Conservation (phyloP, 2,797 vertebrate genomes). For the Tapirus indicus region DNA sequence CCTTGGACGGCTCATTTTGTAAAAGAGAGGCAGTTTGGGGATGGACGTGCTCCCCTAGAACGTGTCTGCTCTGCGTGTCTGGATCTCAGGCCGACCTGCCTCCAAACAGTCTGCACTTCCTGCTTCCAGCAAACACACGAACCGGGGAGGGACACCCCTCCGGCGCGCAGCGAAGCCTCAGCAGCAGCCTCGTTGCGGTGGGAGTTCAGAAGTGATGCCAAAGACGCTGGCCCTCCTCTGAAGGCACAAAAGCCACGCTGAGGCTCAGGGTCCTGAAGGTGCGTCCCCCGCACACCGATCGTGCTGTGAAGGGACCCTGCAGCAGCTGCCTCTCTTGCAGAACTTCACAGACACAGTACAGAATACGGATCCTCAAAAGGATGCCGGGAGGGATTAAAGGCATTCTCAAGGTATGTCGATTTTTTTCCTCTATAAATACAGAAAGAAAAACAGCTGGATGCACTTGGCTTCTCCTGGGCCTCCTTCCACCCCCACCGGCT, state of each 20-base stretch:
- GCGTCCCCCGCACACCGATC: rapidly evolving
- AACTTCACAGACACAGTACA: not conserved
- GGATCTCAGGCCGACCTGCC: not conserved
- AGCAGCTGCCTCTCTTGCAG: not conserved
- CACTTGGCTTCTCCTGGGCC: not conserved
- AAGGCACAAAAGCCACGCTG: not conserved
- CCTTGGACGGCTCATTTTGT: not conserved
- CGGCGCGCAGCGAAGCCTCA: not conserved
- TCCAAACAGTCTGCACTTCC: not conserved
- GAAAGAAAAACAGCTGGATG: not conserved
- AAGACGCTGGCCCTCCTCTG: not conserved
- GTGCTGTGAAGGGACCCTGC: not conserved
- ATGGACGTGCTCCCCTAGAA: not conserved
- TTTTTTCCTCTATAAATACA: not conserved
- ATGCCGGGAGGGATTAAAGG: not conserved
- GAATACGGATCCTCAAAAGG: not conserved
- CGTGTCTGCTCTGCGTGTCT: not conserved
- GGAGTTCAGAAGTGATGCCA: not conserved
- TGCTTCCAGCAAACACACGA: not conserved
- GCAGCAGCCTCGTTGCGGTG: too few relatives aligned
- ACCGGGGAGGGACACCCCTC: not conserved
- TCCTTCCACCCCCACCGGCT: not conserved
- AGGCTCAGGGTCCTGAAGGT: not conserved
- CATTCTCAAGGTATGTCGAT: not conserved
- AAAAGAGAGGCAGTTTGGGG: not conserved